These are phyloP conservation scores for Capitella teleta DNA, from an alignment of 1,140 invertebrate genomes.

Conservation along the genomic window DNA sequence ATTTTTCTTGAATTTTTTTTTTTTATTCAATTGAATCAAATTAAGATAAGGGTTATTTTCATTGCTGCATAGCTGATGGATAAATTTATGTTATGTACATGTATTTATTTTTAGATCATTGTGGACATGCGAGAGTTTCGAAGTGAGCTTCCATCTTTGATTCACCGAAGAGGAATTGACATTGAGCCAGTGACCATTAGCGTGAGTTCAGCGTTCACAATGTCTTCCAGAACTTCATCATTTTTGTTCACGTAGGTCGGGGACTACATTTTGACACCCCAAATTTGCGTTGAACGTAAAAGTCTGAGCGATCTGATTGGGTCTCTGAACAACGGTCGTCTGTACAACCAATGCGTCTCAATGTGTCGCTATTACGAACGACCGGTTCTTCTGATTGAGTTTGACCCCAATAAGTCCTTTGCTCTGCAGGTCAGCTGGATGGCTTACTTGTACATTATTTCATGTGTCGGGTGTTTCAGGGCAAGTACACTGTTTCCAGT, in stretches of 20 bases:
- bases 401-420: slow-evolving; percentile 88
- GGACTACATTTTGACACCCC: slow-evolving; percentile 93
- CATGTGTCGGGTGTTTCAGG: slow-evolving; percentile 49
- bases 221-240: too few relatives aligned
- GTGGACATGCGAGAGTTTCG: slow-evolving; percentile 98
- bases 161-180: slow-evolving; percentile 85
- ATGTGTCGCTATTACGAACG: slow-evolving; percentile 38
- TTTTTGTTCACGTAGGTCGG: slow-evolving; percentile 67
- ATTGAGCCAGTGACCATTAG: slow-evolving; percentile 61
- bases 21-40: too few relatives aligned
- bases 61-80: too few relatives aligned
- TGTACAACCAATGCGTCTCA: slow-evolving; percentile 70
- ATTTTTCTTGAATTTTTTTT: too few relatives aligned
- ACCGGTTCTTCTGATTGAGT: slow-evolving; percentile 81
- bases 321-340: slow-evolving; percentile 82
- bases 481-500: slow-evolving; percentile 64
- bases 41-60: too few relatives aligned
- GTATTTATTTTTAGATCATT: slow-evolving; percentile 52
- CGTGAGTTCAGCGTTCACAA: slow-evolving; percentile 16
- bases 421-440: slow-evolving; percentile 52
- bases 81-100: background rate
- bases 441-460: slow-evolving; percentile 13
- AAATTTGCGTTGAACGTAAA: slow-evolving; percentile 87
- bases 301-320: slow-evolving; percentile 94
- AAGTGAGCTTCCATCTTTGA: slow-evolving; percentile 84